phyloP scores from a whole-genome alignment of 2,888 invertebrate species.

The Theretra japonica region DNA sequence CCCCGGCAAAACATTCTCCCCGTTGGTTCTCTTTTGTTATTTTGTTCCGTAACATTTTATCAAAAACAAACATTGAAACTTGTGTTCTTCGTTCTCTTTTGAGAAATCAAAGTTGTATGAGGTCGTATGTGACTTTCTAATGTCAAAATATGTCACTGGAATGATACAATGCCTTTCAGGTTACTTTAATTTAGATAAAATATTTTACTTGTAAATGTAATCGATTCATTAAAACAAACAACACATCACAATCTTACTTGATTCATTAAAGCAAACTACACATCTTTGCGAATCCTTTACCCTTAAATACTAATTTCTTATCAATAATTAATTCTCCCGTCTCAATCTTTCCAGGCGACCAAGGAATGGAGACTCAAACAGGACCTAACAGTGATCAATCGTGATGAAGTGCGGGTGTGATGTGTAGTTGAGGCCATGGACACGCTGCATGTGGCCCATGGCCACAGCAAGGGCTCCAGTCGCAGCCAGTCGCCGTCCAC shows the following conservation, averaged over 20 bases:
- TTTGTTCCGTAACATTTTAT: neutral
- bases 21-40: neutral
- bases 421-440: constrained; percentile 58
- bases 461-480: constrained; percentile 85
- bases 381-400: constrained; percentile 1
- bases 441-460: constrained; percentile 75
- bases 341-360: constrained; percentile 2
- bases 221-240: too few relatives aligned
- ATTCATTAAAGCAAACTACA: too few relatives aligned
- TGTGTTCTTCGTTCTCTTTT: neutral
- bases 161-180: neutral
- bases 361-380: constrained; percentile 12
- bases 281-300: too few relatives aligned
- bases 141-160: neutral
- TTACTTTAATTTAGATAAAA: neutral
- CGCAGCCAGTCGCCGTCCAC: constrained; percentile 86
- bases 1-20: constrained; percentile 2
- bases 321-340: neutral
- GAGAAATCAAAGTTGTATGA: neutral
- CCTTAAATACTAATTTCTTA: neutral
- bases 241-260: too few relatives aligned
- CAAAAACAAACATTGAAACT: neutral
- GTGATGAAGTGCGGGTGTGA: constrained; percentile 9
- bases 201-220: too few relatives aligned
- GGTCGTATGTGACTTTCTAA: neutral